These are phyloP conservation scores for Octonoba sinensis DNA, from an alignment of 2,888 invertebrate species.

Conservation along the genomic window DNA sequence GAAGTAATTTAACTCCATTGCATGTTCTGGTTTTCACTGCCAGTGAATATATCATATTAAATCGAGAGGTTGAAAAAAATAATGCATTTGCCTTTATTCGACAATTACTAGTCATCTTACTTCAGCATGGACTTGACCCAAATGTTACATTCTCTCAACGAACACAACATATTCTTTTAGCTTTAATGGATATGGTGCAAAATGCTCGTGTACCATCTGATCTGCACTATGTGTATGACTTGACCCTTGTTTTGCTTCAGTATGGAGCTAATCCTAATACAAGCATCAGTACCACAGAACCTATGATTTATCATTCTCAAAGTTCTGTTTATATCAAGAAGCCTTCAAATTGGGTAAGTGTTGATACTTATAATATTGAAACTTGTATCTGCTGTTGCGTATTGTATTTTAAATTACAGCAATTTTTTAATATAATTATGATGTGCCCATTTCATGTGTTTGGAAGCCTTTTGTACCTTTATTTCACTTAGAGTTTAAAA, in stretches of 20 bases:
- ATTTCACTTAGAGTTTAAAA: too few species aligned
- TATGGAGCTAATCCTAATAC: constrained; percentile 83
- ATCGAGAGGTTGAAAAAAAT: constrained; percentile 77
- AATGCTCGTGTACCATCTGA: constrained; percentile 79
- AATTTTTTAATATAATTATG: too few species aligned
- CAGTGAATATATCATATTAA: constrained; percentile 80
- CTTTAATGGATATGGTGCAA: constrained; percentile 77
- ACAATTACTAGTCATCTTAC: constrained; percentile 77
- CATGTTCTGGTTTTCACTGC: constrained; percentile 81
- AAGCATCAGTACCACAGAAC: constrained; percentile 74
- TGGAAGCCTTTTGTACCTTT: too few species aligned
- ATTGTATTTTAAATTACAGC: too few species aligned
- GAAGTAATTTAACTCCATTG: constrained; percentile 78
- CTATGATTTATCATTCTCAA: constrained; percentile 74
- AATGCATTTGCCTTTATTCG: constrained; percentile 77
- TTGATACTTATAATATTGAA: neutral
- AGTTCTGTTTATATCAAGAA: constrained; percentile 75
- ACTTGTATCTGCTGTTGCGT: neutral
- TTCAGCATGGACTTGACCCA: constrained; percentile 79
- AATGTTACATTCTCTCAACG: constrained; percentile 74
- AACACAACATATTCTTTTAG: constrained; percentile 80
- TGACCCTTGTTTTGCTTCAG: constrained; percentile 80
- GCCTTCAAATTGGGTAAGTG: constrained; percentile 73
- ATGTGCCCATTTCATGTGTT: too few species aligned
- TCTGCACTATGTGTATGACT: constrained; percentile 79